Conservation (phyloP, 2,797 vertebrate genomes). For the Onychomys arenicola region DNA sequence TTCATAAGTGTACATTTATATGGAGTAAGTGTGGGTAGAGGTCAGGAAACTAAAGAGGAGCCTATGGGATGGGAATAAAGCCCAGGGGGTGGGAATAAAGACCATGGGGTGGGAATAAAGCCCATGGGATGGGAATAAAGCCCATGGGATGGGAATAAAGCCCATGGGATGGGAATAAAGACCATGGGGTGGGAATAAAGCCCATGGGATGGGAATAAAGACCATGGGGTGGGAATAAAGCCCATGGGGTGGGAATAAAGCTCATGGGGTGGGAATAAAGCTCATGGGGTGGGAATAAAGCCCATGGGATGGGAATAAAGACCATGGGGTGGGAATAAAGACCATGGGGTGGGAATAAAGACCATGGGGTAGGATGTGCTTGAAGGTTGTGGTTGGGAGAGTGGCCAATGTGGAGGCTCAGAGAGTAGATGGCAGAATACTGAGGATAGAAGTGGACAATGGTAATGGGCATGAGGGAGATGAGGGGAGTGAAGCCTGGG, state of each 20-base stretch:
- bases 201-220: not conserved
- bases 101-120: not conserved
- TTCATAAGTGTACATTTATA: not conserved
- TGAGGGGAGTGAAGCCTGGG: not conserved
- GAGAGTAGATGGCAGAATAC: not conserved
- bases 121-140: not conserved
- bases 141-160: too few species aligned
- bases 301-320: not conserved
- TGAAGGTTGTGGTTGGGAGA: not conserved
- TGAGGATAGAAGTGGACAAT: too few species aligned
- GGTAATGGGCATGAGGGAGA: not conserved
- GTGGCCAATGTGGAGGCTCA: not conserved
- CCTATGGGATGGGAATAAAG: not conserved
- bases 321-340: too few species aligned
- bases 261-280: too few species aligned
- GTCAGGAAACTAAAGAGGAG: too few species aligned
- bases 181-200: not conserved
- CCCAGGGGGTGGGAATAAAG: not conserved
- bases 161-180: not conserved
- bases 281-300: not conserved
- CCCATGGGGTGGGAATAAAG: not conserved
- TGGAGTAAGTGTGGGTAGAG: not conserved
- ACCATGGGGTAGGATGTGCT: not conserved
- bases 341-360: too few species aligned
- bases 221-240: not conserved